Conservation (phyloP, 2,113 vertebrate species). For the Murina feae region DNA sequence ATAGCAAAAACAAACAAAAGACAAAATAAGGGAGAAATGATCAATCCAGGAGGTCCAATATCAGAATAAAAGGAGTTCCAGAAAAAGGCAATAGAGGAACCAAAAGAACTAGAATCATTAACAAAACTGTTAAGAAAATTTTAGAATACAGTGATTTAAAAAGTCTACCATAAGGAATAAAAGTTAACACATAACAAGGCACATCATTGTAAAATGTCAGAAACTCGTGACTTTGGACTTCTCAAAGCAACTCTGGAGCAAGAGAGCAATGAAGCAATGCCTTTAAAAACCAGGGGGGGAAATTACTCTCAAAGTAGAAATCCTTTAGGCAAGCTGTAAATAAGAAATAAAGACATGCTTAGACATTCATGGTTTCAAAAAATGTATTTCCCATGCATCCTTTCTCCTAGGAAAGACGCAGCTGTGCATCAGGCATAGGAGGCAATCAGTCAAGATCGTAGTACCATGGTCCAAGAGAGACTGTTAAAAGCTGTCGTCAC, state of each 20-base stretch:
- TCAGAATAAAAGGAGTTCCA: background rate
- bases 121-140: slow-evolving; percentile 5
- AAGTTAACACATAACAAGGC: background rate
- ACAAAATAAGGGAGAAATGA: background rate
- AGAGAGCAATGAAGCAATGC: background rate
- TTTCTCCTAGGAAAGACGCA: background rate
- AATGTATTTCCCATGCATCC: background rate
- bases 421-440: background rate
- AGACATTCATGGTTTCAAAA: background rate
- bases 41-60: background rate
- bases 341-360: background rate
- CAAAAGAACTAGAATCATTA: background rate
- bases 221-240: background rate
- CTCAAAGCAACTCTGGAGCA: background rate
- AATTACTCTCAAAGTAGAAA: background rate
- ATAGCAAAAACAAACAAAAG: background rate
- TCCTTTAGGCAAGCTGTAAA: background rate
- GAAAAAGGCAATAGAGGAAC: background rate
- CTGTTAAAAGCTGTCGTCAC: background rate
- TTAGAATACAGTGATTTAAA: background rate
- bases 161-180: background rate
- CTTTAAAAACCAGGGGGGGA: background rate
- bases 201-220: background rate
- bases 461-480: background rate
- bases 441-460: background rate